phyloP scores from a whole-genome alignment of 1,140 invertebrate genomes.

The Acromyrmex heyeri region DNA sequence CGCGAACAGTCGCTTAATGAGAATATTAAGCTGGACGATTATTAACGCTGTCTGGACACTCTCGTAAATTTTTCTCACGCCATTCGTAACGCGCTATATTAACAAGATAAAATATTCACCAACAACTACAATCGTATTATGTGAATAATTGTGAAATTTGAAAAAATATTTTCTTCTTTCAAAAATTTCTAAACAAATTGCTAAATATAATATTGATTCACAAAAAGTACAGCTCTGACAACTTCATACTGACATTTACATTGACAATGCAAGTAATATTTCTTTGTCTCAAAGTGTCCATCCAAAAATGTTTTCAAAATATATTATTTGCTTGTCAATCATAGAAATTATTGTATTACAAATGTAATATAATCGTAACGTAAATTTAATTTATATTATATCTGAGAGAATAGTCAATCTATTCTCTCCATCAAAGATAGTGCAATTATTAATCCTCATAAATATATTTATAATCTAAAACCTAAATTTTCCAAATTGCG shows the following conservation, averaged over 20 bases:
- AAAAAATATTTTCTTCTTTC: background rate
- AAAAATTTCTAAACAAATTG: too few relatives aligned
- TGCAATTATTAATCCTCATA: background rate
- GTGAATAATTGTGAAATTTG: background rate
- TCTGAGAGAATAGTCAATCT: background rate
- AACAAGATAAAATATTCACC: constrained; percentile 15
- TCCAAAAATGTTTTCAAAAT: background rate
- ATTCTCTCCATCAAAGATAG: background rate
- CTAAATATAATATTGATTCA: constrained; percentile 7
- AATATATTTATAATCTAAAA: background rate
- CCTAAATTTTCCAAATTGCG: background rate
- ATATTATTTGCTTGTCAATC: background rate
- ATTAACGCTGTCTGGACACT: constrained; percentile 60
- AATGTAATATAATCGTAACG: background rate
- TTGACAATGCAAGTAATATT: background rate
- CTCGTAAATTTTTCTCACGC: constrained; percentile 70
- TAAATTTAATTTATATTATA: background rate
- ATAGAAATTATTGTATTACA: background rate
- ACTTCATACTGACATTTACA: background rate
- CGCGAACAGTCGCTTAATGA: constrained; percentile 61
- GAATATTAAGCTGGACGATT: constrained; percentile 73
- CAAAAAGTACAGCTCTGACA: background rate
- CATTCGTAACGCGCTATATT: constrained; percentile 47
- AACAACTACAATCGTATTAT: background rate
- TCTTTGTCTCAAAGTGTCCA: background rate